Evolutionary conservation across 1,140 invertebrate species (phyloP), one percentile per base, ranked within the genome.

Genomic region (Whitmania pigra): DNA sequence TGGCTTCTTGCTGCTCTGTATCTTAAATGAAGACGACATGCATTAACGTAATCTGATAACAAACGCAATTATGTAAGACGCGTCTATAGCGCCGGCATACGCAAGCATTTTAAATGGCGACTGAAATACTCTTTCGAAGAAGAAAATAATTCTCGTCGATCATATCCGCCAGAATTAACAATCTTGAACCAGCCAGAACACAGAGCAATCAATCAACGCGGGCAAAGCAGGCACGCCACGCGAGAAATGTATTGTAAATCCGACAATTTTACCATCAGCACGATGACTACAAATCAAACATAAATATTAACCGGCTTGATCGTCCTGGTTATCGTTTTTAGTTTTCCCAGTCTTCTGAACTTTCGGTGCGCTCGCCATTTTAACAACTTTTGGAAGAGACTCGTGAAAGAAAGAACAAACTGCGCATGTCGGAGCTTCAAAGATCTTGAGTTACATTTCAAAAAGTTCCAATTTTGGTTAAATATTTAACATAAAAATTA

Each of bases 1-100:
- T 80, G 29, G 80, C 78, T 72, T 81, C 80, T 67, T 81, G 79
- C 71, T 73, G 73, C 36, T 74, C 70, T 31, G 49, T 70, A 54
- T 73, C 73, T 49, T 49, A 49, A 49, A 49, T 49, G 9, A 49
- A 49, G 43, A 15, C 43, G 43, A 49, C 9, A 49, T 49, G 2
- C 43, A 49, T 49, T 49, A 49, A 49, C 43, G 43, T 49, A 49
- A 49, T 49, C 43, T 49, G 43, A 49, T 49, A 49, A 49, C 43
- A 49, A 49, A 49, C 43, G 43, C 43, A 49, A 17, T 49, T 49
- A 49, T 11, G 13, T 49, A 49, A 49, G 11, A 11, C 2, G 15
- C 15, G 43, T 49, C 43, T 49, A 1, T 49, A 49, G 15, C 43
- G 43, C 43, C 9, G 9, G 43, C 43, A 13, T 17, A 49, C 43